Percentiles rank a stretch among this genome's conserved stretches.
Conservation (phyloP, 2,888 invertebrate genomes). For the Icerya purchasi region DNA sequence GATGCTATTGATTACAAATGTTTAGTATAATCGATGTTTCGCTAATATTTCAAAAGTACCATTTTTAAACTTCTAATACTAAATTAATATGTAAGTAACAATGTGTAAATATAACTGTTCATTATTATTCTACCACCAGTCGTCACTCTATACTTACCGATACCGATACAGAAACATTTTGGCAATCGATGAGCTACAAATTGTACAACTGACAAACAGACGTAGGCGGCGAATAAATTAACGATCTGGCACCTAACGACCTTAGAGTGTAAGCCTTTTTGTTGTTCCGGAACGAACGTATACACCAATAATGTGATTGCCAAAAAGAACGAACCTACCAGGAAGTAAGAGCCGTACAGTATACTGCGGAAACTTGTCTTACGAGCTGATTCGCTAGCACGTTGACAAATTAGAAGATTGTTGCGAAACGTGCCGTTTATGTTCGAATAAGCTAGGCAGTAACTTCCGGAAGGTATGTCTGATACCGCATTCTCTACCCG, state of each 20-base stretch:
- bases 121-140: not conserved
- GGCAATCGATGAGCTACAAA: slow-evolving; percentile 1
- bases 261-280: slow-evolving; percentile 15
- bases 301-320: slow-evolving; percentile 17
- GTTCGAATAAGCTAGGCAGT: slow-evolving; percentile 13
- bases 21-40: too few species aligned
- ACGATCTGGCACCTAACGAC: slow-evolving; percentile 17
- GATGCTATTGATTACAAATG: too few species aligned
- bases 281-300: slow-evolving; percentile 16
- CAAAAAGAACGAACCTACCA: slow-evolving; percentile 16
- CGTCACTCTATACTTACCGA: slow-evolving; percentile 11
- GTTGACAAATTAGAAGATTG: slow-evolving; percentile 7
- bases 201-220: slow-evolving; percentile 14
- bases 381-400: not conserved
- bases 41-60: too few species aligned
- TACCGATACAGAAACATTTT: not conserved
- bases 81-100: too few species aligned
- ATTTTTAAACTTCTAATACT: too few species aligned
- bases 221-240: slow-evolving; percentile 16
- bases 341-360: slow-evolving; percentile 16
- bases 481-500: slow-evolving; percentile 5
- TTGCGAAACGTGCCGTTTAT: not conserved
- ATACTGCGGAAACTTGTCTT: slow-evolving; percentile 5
- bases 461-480: slow-evolving; percentile 10
- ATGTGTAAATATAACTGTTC: too few species aligned